Evolutionary conservation across 35 echinoderm and acorn worm species (phyloP), one percentile per base, ranked within the genome.

Genomic region (Diadema setosum): DNA sequence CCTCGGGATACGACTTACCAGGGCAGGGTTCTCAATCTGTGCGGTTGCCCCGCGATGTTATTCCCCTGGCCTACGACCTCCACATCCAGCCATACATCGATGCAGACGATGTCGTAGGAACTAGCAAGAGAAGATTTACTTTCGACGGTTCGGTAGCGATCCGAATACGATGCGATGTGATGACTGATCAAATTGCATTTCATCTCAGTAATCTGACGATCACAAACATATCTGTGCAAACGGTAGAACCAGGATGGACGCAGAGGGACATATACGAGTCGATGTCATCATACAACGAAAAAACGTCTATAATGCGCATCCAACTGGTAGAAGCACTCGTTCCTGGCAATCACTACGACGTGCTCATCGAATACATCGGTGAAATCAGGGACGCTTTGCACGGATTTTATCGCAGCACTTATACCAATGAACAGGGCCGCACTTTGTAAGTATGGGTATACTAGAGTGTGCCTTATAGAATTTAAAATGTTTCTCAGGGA

Each of bases 81-180:
- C 78, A 46, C 15, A 55, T 99, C 5, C 63, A 92, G 46, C 96
- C 96, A 3, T 99, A 90, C 39, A 49, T 99, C 25, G 85, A 94
- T 33, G 30, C 65, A 15, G 90, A 92, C 12, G 92, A 94, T 37
- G 85, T 87, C 45, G 83, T 39, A 11, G 43, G 34, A 8, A 42
- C 14, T 11, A 1, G 35, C 27, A 56, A 89, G 56, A 21, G 39
- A 46, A 20, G 81, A 45, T 94, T 94, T 34, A 89, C 86, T 14
- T 94, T 94, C 67, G 92, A 94, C 42, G 92, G 92, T 35, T 52
- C 41, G 39, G 82, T 91, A 18, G 64, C 56, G 27, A 91, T 91
- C 64, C 63, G 42, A 16, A 55, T 94, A n/a, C 23, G 45, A 46
- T 88, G 78, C 40, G 29, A 58, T 15, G 44, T 80, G 17, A 17